These are phyloP conservation scores for Psilanteris sp. DNA, from an alignment of 1,140 invertebrate species.

Conservation along the genomic window DNA sequence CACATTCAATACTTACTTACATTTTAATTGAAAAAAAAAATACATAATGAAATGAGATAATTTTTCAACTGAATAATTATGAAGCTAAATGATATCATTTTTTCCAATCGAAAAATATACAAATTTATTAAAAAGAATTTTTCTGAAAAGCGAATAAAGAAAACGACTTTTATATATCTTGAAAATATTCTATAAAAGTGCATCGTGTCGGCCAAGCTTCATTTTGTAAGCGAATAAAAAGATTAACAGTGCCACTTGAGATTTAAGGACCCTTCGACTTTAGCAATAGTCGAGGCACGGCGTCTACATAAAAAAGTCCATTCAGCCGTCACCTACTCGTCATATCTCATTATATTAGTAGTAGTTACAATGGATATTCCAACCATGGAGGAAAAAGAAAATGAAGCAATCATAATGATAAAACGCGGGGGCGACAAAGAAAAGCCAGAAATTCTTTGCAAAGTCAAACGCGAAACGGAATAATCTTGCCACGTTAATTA, in stretches of 20 bases:
- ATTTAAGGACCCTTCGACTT: slow-evolving; percentile 40
- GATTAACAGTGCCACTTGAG: slow-evolving; percentile 49
- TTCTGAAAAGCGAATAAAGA: neutral
- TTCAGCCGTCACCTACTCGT: slow-evolving; percentile 58
- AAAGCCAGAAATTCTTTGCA: slow-evolving; percentile 18
- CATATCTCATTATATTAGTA: slow-evolving; percentile 59
- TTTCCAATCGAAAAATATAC: too few relatives aligned
- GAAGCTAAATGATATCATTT: too few relatives aligned
- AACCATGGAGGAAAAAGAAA: slow-evolving; percentile 32
- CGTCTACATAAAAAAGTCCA: slow-evolving; percentile 51
- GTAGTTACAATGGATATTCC: slow-evolving; percentile 35
- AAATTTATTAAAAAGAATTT: too few relatives aligned
- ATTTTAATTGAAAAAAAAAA: too few relatives aligned
- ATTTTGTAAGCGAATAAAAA: slow-evolving; percentile 46
- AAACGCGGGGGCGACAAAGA: slow-evolving; percentile 41
- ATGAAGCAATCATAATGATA: slow-evolving; percentile 39
- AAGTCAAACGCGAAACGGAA: slow-evolving; percentile 10
- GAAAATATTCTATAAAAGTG: slow-evolving; percentile 35
- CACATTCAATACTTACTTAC: too few relatives aligned
- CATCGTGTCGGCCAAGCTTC: slow-evolving; percentile 19
- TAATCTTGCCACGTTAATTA: too few relatives aligned
- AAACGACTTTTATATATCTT: neutral
- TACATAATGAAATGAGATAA: too few relatives aligned
- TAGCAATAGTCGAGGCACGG: slow-evolving; percentile 21
- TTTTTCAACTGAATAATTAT: too few relatives aligned